Percentiles rank a stretch among this genome's conserved stretches.
These are phyloP conservation scores for Rhadinocentrus ornatus DNA, from an alignment of 2,797 vertebrate species.

Conservation along the genomic window DNA sequence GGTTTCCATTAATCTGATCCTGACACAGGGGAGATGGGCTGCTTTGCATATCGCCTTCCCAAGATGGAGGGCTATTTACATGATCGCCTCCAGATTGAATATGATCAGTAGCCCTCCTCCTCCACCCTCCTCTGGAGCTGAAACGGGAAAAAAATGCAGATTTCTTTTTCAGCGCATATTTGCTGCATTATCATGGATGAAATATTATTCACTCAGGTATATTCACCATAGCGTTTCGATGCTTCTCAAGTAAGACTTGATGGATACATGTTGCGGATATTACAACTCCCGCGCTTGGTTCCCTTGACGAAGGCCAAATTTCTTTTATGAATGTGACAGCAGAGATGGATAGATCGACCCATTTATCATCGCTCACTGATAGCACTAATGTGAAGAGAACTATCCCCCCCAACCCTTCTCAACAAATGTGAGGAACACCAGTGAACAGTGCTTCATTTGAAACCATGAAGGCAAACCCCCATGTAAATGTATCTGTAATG, in stretches of 20 bases:
- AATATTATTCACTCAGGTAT: conserved; percentile 74
- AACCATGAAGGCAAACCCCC: conserved; percentile 72
- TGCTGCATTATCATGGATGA: conserved; percentile 76
- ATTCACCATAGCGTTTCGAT: conserved; percentile 57
- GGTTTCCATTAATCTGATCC: conserved; percentile 89
- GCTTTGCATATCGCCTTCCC: conserved; percentile 87
- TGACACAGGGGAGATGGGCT: conserved; percentile 86
- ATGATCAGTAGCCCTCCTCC: conserved; percentile 84
- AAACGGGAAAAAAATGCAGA: conserved; percentile 68
- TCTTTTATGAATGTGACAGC: conserved; percentile 75
- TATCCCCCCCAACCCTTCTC: conserved; percentile 26
- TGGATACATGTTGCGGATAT: conserved; percentile 75
- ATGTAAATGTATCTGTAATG: conserved; percentile 85
- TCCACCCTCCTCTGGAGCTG: conserved; percentile 68
- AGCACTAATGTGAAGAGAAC: conserved; percentile 69
- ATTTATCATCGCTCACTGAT: conserved; percentile 77
- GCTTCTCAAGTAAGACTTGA: conserved; percentile 73
- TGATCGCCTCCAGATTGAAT: conserved; percentile 86
- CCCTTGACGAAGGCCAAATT: conserved; percentile 77
- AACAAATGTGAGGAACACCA: conserved; percentile 73
- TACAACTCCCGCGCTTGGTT: conserved; percentile 65
- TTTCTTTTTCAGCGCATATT: conserved; percentile 58
- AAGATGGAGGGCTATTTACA: conserved; percentile 87
- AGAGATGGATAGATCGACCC: conserved; percentile 71
- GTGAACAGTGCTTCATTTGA: conserved; percentile 73